Evolutionary conservation across 1,140 invertebrate species (phyloP).

Genomic region (Nasonia giraulti): DNA sequence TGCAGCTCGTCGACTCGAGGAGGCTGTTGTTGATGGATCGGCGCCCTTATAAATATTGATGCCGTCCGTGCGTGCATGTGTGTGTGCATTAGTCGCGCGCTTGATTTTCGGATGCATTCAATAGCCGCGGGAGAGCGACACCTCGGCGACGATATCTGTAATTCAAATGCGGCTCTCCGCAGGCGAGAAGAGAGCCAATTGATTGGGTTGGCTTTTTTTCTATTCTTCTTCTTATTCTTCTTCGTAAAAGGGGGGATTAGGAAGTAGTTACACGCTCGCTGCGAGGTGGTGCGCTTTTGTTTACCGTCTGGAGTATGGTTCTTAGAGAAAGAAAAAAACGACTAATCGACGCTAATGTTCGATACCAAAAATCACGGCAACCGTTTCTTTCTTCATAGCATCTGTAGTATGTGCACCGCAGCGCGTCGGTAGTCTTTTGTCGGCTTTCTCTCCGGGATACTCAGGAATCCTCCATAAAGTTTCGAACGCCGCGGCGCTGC

Average conservation of each 20-base stretch:
- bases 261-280: not conserved
- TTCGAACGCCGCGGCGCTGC: conserved; percentile 18
- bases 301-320: no score
- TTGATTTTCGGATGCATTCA: not conserved
- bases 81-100: not conserved
- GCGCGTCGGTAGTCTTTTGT: not conserved
- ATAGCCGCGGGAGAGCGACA: not conserved
- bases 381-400: no score
- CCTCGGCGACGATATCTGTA: conserved; percentile 24
- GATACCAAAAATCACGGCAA: no score
- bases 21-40: not conserved
- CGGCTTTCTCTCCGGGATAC: not conserved
- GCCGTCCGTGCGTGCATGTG: not conserved
- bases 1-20: not conserved
- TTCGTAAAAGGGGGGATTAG: not conserved
- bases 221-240: not conserved
- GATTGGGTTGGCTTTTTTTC: not conserved
- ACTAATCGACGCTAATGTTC: no score
- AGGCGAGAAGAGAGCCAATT: not conserved
- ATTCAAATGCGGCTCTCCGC: conserved; percentile 27
- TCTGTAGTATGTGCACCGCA: no score
- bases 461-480: conserved; percentile 21
- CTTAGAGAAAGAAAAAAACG: no score
- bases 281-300: no score
- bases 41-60: conserved; percentile 20